Base-by-base conservation (phyloP, 2,888 invertebrate genomes). In the Tribolium freemani region DNA sequence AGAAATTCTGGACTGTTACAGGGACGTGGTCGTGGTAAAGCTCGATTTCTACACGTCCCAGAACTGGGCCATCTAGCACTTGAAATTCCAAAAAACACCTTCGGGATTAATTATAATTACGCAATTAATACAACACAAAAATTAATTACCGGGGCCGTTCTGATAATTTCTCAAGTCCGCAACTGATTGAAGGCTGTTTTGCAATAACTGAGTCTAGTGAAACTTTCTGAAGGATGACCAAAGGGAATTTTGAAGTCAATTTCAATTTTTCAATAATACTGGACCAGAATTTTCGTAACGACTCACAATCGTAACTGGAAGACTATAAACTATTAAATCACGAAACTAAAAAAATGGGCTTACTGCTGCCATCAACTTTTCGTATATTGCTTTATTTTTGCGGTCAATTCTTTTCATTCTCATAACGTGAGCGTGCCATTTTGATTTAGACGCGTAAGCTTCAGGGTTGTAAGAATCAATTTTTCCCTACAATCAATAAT, bases 71-170 rank as follows among this genome's bases (percentile, higher is more conserved):
- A 60, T 83, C 77, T 72, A 81, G 79, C 21, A 85, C 81, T 76
- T 80, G 76, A 69, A 88, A 85, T 69, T 87, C 86, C 76, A 88
- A 72, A 73, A 82, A 87, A 73, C 84, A 84, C 69, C 86, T 86
- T 73, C 46, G 31, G 9, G 57, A 46, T 21, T 3, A 26, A 2
- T 57, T 57, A n/a, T n/a, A n/a, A n/a, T n/a, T n/a, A n/a, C n/a
- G n/a, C n/a, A n/a, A n/a, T n/a, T n/a, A n/a, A n/a, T n/a, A n/a
- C n/a, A n/a, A n/a, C n/a, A n/a, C n/a, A n/a, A n/a, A n/a, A n/a
- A 46, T 21, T 3, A 26, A 2, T 57, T 57, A 48, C 13, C 48
- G 48, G 13, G 79, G 76, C 21, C 79, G 69, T 6, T 69, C 58
- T 50, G 76, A 46, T 20, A 74, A 72, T 70, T 76, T 75, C 2